These are phyloP conservation scores for Drosophila neutralis DNA, from an alignment of 2,888 invertebrate species.

Conservation along the genomic window DNA sequence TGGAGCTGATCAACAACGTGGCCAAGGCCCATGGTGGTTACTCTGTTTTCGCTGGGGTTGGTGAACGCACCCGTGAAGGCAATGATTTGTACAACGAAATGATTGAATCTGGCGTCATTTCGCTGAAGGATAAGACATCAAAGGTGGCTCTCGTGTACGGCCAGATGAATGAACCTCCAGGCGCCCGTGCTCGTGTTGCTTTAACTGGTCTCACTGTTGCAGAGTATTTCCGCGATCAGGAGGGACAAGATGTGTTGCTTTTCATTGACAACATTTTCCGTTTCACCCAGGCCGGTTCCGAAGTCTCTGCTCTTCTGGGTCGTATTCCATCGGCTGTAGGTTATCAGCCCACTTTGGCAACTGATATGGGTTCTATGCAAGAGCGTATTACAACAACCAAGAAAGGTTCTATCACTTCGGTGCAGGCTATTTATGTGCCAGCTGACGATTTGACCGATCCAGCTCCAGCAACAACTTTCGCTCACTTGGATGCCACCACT, in stretches of 20 bases:
- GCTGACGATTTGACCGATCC: slow-evolving; percentile 99
- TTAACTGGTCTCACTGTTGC: slow-evolving; percentile 96
- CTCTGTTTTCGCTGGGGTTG: slow-evolving; percentile 98
- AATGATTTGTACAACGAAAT: slow-evolving; percentile 98
- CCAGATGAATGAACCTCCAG: slow-evolving; percentile 98
- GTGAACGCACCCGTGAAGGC: slow-evolving; percentile 97
- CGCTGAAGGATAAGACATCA: slow-evolving; percentile 94
- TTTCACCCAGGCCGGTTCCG: slow-evolving; percentile 96
- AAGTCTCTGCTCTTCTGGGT: slow-evolving; percentile 95
- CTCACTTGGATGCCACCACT: slow-evolving; percentile 98
- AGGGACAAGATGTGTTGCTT: slow-evolving; percentile 96
- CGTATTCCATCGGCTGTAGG: slow-evolving; percentile 98
- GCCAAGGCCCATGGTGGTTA: slow-evolving; percentile 98
- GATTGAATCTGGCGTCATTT: slow-evolving; percentile 97
- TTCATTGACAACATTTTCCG: slow-evolving; percentile 99
- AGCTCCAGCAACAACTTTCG: slow-evolving; percentile 97
- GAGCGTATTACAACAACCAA: slow-evolving; percentile 97
- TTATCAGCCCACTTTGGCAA: slow-evolving; percentile 97
- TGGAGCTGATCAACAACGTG: slow-evolving; percentile 98
- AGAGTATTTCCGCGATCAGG: slow-evolving; percentile 96
- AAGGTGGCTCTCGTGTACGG: slow-evolving; percentile 95
- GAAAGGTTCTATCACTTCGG: slow-evolving; percentile 97
- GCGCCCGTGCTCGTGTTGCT: slow-evolving; percentile 96
- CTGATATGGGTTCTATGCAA: slow-evolving; percentile 99
- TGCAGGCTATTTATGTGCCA: slow-evolving; percentile 97